Percentiles rank a stretch among this genome's conserved stretches.
These are phyloP conservation scores for Siniperca obscura DNA, from an alignment of 2,797 vertebrate species.

Conservation along the genomic window DNA sequence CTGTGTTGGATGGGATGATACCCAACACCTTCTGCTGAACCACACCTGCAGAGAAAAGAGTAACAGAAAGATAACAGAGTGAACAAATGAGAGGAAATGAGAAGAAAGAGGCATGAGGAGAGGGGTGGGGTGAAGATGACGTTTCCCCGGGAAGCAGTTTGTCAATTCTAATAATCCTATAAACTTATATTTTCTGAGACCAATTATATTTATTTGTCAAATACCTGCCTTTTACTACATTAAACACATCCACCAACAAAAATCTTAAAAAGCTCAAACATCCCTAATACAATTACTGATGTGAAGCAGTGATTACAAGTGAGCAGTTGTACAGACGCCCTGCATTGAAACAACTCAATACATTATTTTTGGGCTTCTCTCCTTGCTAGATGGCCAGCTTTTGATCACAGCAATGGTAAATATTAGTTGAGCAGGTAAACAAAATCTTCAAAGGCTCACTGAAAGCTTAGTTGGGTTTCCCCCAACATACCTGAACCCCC, in stretches of 20 bases:
- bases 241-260: constrained; percentile 18
- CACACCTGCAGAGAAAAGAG: constrained; percentile 72
- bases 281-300: constrained; percentile 47
- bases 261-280: constrained; percentile 8
- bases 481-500: constrained; percentile 69
- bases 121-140: neutral
- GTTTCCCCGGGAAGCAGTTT: neutral
- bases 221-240: constrained; percentile 1
- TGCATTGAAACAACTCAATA: constrained; percentile 62
- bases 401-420: constrained; percentile 78
- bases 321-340: constrained; percentile 40
- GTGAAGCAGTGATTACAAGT: constrained; percentile 49
- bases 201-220: neutral
- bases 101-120: neutral
- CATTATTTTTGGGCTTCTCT: constrained; percentile 69
- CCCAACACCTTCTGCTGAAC: constrained; percentile 97
- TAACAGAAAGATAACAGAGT: neutral
- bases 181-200: neutral
- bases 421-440: constrained; percentile 79
- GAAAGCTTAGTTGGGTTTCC: constrained; percentile 78
- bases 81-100: neutral
- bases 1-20: constrained; percentile 94
- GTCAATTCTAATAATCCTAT: neutral
- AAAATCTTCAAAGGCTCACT: constrained; percentile 77
- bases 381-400: constrained; percentile 57